Conservation (phyloP, 2,797 vertebrate genomes). For the Cryptoblepharus egeriae region DNA sequence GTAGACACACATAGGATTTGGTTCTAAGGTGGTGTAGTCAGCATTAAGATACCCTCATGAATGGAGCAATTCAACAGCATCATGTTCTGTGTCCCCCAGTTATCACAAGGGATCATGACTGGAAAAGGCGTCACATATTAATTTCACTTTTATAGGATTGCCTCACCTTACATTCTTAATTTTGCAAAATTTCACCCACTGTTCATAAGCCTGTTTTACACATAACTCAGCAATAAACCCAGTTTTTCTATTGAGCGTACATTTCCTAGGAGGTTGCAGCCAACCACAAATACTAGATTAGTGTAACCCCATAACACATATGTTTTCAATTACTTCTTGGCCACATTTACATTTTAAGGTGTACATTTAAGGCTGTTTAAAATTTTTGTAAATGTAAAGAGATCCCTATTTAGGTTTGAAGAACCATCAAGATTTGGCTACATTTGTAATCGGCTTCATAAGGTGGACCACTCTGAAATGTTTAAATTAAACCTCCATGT, state of each 20-base stretch:
- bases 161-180: not conserved
- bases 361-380: not conserved
- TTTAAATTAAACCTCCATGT: not conserved
- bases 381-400: not conserved
- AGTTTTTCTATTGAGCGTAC: not conserved
- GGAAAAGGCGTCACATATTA: not conserved
- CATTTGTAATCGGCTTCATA: not conserved
- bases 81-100: not conserved
- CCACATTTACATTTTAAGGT: not conserved
- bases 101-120: not conserved
- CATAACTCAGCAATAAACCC: not conserved
- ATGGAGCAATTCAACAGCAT: not conserved
- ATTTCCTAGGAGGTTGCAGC: not conserved
- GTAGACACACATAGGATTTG: no score
- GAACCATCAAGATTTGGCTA: not conserved
- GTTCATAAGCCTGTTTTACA: not conserved
- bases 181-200: not conserved
- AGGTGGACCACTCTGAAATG: not conserved
- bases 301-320: not conserved
- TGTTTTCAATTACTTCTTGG: not conserved
- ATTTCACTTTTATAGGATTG: not conserved
- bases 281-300: not conserved
- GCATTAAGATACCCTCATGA: not conserved
- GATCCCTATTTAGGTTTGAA: not conserved
- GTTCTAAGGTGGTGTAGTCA: not conserved